A percentile compares a stretch with the other conserved stretches of the same genome.
Conservation (phyloP, 2,888 invertebrate genomes). For the Polia nebulosa region DNA sequence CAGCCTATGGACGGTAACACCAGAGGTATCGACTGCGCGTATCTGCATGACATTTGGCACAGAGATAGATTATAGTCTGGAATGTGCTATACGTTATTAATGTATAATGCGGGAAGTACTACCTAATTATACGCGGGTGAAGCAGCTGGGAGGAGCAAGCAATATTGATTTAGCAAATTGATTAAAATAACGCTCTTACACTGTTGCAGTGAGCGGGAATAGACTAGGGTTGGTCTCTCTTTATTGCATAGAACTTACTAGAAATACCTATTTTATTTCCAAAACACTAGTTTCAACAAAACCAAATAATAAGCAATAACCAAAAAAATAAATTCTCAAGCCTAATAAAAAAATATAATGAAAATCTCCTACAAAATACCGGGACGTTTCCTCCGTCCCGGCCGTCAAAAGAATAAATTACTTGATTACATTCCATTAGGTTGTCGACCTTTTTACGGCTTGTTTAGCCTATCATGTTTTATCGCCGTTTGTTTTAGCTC, state of each 20-base stretch:
- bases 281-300: not conserved
- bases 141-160: too few species aligned
- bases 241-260: not conserved
- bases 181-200: too few species aligned
- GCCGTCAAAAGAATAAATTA: slow-evolving; percentile 63
- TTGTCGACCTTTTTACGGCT: slow-evolving; percentile 63
- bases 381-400: slow-evolving; percentile 24
- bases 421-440: slow-evolving; percentile 67
- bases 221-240: too few species aligned
- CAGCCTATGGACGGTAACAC: too few species aligned
- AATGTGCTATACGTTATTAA: too few species aligned
- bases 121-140: too few species aligned
- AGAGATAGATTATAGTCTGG: too few species aligned
- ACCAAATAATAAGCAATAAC: not conserved
- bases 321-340: not conserved
- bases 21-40: too few species aligned
- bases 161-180: too few species aligned
- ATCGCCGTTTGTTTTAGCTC: slow-evolving; percentile 57
- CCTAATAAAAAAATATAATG: slow-evolving; percentile 17
- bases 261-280: not conserved
- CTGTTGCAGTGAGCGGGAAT: too few species aligned
- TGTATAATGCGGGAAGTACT: too few species aligned
- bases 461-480: slow-evolving; percentile 65
- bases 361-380: slow-evolving; percentile 30
- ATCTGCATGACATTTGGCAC: too few species aligned